Percentiles rank a stretch among this genome's conserved stretches.
These are phyloP conservation scores for Dryocosmus kuriphilus DNA, from an alignment of 2,888 invertebrate species.

Conservation along the genomic window DNA sequence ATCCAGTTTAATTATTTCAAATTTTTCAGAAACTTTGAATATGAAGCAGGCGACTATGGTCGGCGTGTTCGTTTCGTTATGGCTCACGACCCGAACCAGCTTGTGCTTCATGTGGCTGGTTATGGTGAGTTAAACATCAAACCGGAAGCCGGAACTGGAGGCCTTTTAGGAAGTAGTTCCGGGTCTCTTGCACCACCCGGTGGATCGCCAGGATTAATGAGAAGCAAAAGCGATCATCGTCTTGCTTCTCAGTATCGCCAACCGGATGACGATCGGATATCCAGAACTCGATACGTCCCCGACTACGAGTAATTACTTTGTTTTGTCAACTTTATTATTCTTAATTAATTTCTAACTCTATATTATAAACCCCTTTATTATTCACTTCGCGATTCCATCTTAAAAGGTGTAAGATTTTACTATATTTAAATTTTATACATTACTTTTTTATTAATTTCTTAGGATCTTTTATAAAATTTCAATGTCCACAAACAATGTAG, in stretches of 20 bases:
- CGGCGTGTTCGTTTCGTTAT: slow-evolving; percentile 91
- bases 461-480: too few species aligned
- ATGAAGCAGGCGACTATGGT: slow-evolving; percentile 93
- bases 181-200: slow-evolving; percentile 82
- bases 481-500: too few species aligned
- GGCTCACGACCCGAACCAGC: slow-evolving; percentile 94
- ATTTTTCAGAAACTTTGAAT: slow-evolving; percentile 88
- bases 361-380: neutral
- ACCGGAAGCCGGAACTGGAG: slow-evolving; percentile 78
- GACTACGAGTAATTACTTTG: slow-evolving; percentile 73
- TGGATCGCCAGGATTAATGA: slow-evolving; percentile 87
- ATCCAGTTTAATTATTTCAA: too few species aligned
- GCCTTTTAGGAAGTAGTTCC: slow-evolving; percentile 75
- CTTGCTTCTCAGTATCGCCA: slow-evolving; percentile 92
- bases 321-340: neutral
- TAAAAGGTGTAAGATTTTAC: too few species aligned
- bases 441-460: too few species aligned
- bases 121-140: slow-evolving; percentile 94
- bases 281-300: slow-evolving; percentile 75
- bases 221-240: slow-evolving; percentile 96
- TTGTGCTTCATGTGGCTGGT: slow-evolving; percentile 91
- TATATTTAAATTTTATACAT: too few species aligned
- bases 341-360: neutral
- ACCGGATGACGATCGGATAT: slow-evolving; percentile 84
- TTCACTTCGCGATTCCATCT: neutral